A percentile compares a stretch with the other conserved stretches of the same genome.
phyloP scores from a whole-genome alignment of 1,140 invertebrate genomes.

The Oncopodura yosiiana region DNA sequence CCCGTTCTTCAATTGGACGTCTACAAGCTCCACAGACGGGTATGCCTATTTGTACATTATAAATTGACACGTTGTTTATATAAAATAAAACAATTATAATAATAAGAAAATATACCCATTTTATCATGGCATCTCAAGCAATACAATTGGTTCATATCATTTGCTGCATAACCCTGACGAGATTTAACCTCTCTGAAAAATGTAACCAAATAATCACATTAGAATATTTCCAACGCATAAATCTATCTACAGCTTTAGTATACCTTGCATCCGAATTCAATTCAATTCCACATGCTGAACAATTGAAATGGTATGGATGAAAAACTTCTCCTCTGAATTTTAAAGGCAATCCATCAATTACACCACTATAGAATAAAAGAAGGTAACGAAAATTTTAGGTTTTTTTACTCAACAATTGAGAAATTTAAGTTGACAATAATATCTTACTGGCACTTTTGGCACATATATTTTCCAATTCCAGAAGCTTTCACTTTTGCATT shows the following conservation, averaged over 20 bases:
- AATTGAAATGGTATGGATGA: conserved; percentile 99
- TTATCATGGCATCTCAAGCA: conserved; percentile 98
- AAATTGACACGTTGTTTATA: not conserved
- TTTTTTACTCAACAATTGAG: not conserved
- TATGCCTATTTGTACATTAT: too few species aligned
- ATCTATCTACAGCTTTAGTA: too few species aligned
- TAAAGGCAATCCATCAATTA: conserved; percentile 85
- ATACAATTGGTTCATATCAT: conserved; percentile 91
- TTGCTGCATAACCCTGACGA: conserved; percentile 75
- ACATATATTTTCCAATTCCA: conserved; percentile 92
- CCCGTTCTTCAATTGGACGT: conserved; percentile 89
- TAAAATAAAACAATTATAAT: conserved; percentile 50
- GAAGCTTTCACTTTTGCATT: conserved; percentile 91
- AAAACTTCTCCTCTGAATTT: conserved; percentile 94
- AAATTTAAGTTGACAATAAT: not conserved
- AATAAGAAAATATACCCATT: conserved; percentile 76
- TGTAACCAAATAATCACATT: conserved; percentile 85
- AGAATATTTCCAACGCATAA: too few species aligned
- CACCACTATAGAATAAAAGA: conserved; percentile 53
- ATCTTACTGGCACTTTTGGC: conserved; percentile 95
- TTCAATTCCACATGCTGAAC: conserved; percentile 77
- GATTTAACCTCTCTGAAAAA: conserved; percentile 90
- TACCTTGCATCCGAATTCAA: conserved; percentile 52
- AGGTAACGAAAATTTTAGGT: conserved; percentile 6
- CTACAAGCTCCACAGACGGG: conserved; percentile 95